phyloP scores from a whole-genome alignment of 2,797 vertebrate species.

The Thaleichthys pacificus region DNA sequence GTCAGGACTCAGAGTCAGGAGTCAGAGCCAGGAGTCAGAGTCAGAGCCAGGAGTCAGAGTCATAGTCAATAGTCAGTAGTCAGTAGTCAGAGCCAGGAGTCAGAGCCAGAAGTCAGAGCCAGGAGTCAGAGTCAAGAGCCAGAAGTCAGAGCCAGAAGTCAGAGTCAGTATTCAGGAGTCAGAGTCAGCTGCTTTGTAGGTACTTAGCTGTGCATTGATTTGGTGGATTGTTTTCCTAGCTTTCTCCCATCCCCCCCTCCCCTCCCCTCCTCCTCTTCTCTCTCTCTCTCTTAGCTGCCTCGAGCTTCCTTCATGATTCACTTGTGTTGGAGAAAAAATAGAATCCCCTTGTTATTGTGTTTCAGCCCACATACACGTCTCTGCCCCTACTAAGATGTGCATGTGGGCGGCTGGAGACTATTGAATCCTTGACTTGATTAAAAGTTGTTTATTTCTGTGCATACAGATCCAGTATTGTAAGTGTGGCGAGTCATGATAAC shows the following conservation, averaged over 20 bases:
- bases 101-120: no score
- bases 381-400: slow-evolving; percentile 55
- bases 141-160: no score
- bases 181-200: no score
- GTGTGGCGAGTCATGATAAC: not conserved
- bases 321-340: slow-evolving; percentile 51
- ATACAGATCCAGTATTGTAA: slow-evolving; percentile 25
- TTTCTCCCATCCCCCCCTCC: slow-evolving; percentile 41
- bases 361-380: slow-evolving; percentile 21
- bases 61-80: no score
- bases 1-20: no score
- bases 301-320: slow-evolving; percentile 38
- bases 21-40: no score
- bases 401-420: slow-evolving; percentile 58
- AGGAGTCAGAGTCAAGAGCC: no score
- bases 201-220: slow-evolving; percentile 32
- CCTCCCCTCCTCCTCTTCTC: not conserved
- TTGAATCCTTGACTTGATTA: slow-evolving; percentile 54
- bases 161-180: no score
- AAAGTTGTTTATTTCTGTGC: slow-evolving; percentile 46
- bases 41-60: no score
- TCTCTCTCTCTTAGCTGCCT: slow-evolving; percentile 16
- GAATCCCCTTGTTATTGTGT: slow-evolving; percentile 33
- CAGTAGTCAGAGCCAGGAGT: no score
- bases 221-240: slow-evolving; percentile 43